phyloP scores from a whole-genome alignment of 2,888 invertebrate genomes.

The Therioaphis trifolii region DNA sequence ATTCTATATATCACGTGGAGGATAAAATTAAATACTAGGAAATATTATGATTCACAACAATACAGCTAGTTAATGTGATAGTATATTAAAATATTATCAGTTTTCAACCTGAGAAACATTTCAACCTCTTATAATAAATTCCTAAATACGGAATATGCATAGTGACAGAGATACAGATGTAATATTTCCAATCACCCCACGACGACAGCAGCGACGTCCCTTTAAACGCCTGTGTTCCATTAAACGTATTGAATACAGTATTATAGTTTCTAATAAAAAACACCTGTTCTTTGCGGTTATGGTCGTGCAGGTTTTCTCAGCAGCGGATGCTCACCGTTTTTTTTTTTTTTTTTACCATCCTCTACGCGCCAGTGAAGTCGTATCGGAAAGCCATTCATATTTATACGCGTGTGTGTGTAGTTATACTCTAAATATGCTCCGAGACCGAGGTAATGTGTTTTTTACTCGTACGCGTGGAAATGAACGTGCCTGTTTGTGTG shows the following conservation, averaged over 20 bases:
- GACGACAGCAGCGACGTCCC: neutral
- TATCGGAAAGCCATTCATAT: constrained; percentile 42
- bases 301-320: neutral
- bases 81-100: no score
- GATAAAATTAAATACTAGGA: no score
- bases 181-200: constrained; percentile 17
- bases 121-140: no score
- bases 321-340: neutral
- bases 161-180: neutral
- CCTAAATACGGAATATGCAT: no score
- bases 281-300: constrained; percentile 56
- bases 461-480: constrained; percentile 9
- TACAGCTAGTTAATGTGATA: no score
- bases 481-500: neutral
- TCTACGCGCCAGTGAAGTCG: neutral
- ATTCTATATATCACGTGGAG: no score
- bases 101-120: no score
- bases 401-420: neutral
- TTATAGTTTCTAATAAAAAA: constrained; percentile 51
- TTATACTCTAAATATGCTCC: neutral
- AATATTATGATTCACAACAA: no score
- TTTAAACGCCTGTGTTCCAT: constrained; percentile 39
- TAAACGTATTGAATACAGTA: constrained; percentile 39
- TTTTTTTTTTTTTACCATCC: neutral
- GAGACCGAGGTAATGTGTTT: constrained; percentile 21